phyloP scores from a whole-genome alignment of 2,797 vertebrate genomes.

The Mormyrus hasselquistii region DNA sequence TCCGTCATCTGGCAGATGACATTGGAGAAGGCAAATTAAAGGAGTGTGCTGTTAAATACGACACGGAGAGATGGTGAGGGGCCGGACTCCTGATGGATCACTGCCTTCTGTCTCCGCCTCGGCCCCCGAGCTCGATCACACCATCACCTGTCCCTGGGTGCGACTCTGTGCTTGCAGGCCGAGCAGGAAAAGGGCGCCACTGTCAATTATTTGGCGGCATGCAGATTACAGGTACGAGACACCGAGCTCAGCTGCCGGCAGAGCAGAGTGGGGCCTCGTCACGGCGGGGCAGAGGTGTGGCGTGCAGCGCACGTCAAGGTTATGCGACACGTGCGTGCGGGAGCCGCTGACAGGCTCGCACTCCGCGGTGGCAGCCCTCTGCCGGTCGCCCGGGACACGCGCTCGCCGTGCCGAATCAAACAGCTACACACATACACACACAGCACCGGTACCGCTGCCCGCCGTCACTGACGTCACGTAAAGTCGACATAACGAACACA shows the following conservation, averaged over 20 bases:
- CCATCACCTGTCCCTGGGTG: not conserved
- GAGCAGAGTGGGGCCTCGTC: not conserved
- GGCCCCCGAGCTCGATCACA: not conserved
- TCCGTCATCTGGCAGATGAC: not conserved
- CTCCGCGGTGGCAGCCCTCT: not conserved
- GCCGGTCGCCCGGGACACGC: not conserved
- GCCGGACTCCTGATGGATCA: not conserved
- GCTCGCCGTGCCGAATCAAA: not conserved
- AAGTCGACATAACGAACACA: not conserved
- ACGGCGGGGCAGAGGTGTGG: not conserved
- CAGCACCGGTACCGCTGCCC: constrained; percentile 13
- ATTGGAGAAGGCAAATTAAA: not conserved
- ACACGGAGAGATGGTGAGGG: not conserved
- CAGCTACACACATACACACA: not conserved
- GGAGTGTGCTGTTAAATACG: not conserved
- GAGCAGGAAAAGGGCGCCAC: not conserved
- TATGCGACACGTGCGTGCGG: not conserved
- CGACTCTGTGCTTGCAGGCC: not conserved
- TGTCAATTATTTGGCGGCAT: constrained; percentile 15
- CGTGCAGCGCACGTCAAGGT: constrained; percentile 16
- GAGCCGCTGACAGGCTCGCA: not conserved
- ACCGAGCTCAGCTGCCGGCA: constrained; percentile 13
- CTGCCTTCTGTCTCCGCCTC: not conserved
- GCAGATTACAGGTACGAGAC: constrained; percentile 16
- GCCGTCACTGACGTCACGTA: not conserved